Evolutionary conservation across 1,140 invertebrate species (phyloP).

Genomic region (Panulirus ornatus): DNA sequence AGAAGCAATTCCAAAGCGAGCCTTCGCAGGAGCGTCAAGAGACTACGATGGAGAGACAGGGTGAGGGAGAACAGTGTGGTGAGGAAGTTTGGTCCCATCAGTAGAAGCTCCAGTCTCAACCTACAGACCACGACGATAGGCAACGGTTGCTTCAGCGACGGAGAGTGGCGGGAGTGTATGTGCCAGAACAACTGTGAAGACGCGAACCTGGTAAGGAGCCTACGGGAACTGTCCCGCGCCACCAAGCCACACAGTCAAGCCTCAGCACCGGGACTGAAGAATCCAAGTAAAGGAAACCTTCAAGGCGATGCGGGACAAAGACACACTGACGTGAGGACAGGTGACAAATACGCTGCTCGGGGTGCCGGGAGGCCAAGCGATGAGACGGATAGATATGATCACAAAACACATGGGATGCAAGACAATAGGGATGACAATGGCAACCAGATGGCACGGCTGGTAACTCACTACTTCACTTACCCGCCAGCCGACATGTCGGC

Average conservation of each 20-base stretch:
- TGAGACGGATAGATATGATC: not conserved
- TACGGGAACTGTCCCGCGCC: no score
- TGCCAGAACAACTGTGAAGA: no score
- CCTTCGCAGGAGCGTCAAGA: not conserved
- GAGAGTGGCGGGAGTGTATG: no score
- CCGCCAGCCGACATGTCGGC: not conserved
- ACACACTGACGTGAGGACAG: not conserved
- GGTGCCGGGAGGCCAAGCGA: not conserved
- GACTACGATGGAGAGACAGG: not conserved
- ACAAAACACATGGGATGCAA: not conserved
- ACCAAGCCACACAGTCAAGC: no score
- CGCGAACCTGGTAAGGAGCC: no score
- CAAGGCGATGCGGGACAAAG: not conserved
- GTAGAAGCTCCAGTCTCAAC: not conserved
- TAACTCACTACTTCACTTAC: not conserved
- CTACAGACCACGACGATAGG: no score
- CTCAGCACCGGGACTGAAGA: no score
- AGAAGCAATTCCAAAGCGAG: not conserved
- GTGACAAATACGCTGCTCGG: not conserved
- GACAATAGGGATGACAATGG: not conserved
- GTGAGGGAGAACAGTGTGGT: slow-evolving; percentile 4
- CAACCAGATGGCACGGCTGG: no score
- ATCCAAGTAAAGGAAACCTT: not conserved
- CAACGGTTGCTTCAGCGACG: no score
- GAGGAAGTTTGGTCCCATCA: not conserved